Evolutionary conservation across 2,113 vertebrate species (phyloP), one percentile per base, ranked within the genome.

Genomic region (Heterochromis multidens): DNA sequence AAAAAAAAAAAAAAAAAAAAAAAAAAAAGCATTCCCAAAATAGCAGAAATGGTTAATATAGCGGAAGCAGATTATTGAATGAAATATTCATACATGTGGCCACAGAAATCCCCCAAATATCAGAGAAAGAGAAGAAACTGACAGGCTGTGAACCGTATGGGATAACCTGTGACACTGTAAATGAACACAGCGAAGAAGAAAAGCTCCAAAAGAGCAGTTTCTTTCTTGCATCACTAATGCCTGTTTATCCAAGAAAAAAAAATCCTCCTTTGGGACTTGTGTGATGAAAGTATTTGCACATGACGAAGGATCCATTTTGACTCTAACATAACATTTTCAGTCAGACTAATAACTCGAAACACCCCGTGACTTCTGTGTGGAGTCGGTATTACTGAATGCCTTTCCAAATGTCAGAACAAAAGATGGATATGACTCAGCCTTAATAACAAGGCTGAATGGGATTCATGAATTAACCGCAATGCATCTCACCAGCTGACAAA

Each of bases 391-490:
- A 40, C 76, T 40, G 80, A 83, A 82, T 59, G 85, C 52, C 74
- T 46, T 83, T 88, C 78, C 70, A 91, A 87, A 89, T 77, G 91
- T 82, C 83, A 85, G 82, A 87, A 89, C 83, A 89, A 92, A 90
- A 86, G 84, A 89, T 78, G 87, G 89, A 90, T 86, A 84, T 91
- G 89, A 94, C 83, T 92, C 88, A 91, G 84, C 77, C 29, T 60
- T 83, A 80, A 89, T 77, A 88, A 70, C 46, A 13, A 87, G 77
- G 84, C 87, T 87, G 87, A 85, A 90, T 86, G 79, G 91, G 86
- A 92, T 83, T 91, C 88, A 88, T 88, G 88, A 92, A 88, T 91
- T 83, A 87, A 88, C 89, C 74, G 77, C 91, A 89, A 84, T 87
- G 87, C 89, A 92, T 90, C 89, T 87, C 65, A 62, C 19, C 86